Evolutionary conservation across 2,797 vertebrate species (phyloP).

Genomic region (Psittacula echo): DNA sequence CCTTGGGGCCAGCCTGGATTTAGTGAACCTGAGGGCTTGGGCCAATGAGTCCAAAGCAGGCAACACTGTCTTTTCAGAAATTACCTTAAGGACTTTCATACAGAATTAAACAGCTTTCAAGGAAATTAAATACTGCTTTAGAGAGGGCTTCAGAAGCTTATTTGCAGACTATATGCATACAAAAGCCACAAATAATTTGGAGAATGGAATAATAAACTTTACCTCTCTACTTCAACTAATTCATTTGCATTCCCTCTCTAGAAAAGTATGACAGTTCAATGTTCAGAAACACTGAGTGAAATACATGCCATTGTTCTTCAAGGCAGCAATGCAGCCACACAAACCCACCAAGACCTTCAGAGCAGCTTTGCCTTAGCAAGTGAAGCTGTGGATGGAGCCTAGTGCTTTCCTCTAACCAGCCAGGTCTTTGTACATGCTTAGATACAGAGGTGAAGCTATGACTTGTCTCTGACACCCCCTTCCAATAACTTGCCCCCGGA

Average conservation of each 20-base stretch:
- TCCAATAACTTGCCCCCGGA: not conserved
- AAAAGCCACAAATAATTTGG: not conserved
- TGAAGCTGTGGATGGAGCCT: not conserved
- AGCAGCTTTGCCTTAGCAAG: not conserved
- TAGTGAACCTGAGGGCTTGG: not conserved
- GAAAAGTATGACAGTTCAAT: not conserved
- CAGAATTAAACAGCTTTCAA: not conserved
- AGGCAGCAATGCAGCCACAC: not conserved
- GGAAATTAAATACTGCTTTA: not conserved
- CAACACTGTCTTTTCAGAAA: not conserved
- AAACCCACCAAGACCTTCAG: not conserved
- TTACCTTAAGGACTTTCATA: not conserved
- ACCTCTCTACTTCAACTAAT: not conserved
- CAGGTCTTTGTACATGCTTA: not conserved
- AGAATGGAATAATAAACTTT: not conserved
- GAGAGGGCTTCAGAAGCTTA: not conserved
- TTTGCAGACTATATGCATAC: not conserved
- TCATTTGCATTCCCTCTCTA: not conserved
- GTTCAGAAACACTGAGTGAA: not conserved
- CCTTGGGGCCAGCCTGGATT: not conserved
- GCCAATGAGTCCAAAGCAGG: not conserved
- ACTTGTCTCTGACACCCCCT: not conserved
- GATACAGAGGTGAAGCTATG: not conserved
- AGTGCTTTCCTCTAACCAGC: not conserved
- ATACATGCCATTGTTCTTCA: fast-evolving